phyloP scores from a whole-genome alignment of 1,140 invertebrate genomes.

The Drosophila nigromelanica region DNA sequence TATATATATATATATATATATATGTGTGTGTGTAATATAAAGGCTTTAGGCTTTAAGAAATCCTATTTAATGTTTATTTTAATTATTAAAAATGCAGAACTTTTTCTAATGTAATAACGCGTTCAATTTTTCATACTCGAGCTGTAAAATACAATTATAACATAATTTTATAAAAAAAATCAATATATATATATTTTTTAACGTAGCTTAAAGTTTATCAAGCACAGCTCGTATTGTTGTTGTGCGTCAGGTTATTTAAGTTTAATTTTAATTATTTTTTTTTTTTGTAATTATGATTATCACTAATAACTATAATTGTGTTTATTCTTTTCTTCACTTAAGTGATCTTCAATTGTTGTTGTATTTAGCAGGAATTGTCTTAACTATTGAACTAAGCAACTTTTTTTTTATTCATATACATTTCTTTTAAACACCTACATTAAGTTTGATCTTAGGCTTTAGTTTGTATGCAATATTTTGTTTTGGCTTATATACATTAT shows the following conservation, averaged over 20 bases:
- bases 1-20: background rate
- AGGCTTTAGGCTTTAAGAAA: background rate
- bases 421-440: conserved; percentile 10
- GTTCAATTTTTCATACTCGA: conserved; percentile 5
- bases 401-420: conserved; percentile 9
- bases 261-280: too few species aligned
- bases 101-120: conserved; percentile 10
- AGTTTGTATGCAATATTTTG: background rate
- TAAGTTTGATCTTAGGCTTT: conserved; percentile 16
- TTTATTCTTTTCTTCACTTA: background rate
- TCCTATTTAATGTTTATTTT: conserved; percentile 29
- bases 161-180: background rate
- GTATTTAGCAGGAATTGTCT: conserved; percentile 12
- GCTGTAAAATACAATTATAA: conserved; percentile 4
- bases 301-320: background rate
- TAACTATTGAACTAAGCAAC: conserved; percentile 18
- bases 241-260: background rate
- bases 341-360: conserved; percentile 1
- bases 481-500: background rate
- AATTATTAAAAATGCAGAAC: conserved; percentile 11
- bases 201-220: background rate
- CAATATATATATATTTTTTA: background rate
- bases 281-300: background rate
- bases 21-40: background rate
- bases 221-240: conserved; percentile 1